Evolutionary conservation across 1,140 invertebrate genomes (phyloP).

Genomic region (Aphelinus certus): DNA sequence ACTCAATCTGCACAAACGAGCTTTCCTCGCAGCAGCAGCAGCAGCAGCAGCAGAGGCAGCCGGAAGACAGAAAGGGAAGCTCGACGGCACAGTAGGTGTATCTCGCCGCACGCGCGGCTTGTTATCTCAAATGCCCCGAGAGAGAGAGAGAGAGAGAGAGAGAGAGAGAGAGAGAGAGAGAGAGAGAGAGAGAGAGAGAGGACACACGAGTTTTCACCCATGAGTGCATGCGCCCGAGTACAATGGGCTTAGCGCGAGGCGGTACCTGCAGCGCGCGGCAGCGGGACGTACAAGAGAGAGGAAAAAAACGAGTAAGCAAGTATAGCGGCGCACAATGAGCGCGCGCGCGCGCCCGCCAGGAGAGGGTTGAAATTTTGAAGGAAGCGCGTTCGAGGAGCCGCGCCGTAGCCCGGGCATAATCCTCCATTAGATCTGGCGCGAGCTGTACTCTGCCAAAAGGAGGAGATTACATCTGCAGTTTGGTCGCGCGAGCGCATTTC

Average conservation of each 20-base stretch:
- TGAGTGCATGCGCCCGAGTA: conserved; percentile 17
- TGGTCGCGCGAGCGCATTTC: conserved; percentile 39
- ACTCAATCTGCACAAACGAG: conserved; percentile 6
- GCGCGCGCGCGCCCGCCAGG: background rate
- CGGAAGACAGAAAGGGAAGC: conserved; percentile 8
- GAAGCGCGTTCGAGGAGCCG: conserved; percentile 3
- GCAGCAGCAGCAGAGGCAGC: background rate
- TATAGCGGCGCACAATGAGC: background rate
- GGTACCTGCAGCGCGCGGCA: conserved; percentile 6
- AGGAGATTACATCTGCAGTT: conserved; percentile 42
- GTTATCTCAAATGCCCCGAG: conserved; percentile 36
- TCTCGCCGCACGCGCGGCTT: conserved; percentile 25
- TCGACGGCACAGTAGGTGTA: conserved; percentile 3
- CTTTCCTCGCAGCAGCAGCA: conserved; percentile 8
- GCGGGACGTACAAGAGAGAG: background rate
- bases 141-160: conserved; percentile 3
- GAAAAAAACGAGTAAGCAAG: background rate
- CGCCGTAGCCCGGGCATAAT: conserved; percentile 31
- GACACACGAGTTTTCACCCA: conserved; percentile 32
- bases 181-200: conserved; percentile 4
- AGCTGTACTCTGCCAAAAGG: background rate
- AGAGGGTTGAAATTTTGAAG: conserved; percentile 36
- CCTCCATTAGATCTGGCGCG: conserved; percentile 36
- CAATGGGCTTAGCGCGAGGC: background rate
- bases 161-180: conserved; percentile 12